These are phyloP conservation scores for Picathartes gymnocephalus DNA, from an alignment of 2,113 vertebrate species.

Conservation along the genomic window DNA sequence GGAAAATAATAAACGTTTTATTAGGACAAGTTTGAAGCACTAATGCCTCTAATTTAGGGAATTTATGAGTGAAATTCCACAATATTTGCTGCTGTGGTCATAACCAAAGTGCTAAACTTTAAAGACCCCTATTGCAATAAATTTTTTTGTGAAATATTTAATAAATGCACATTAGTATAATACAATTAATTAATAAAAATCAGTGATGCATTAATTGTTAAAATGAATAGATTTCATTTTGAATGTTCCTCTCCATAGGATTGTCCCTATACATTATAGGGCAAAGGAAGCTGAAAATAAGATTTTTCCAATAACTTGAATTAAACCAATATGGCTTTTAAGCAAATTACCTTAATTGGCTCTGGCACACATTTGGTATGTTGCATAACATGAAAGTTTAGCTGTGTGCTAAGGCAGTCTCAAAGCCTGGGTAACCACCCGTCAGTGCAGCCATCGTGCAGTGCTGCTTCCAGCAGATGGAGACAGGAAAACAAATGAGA, in stretches of 20 bases:
- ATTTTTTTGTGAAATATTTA: background rate
- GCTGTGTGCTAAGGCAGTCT: background rate
- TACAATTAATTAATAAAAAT: background rate
- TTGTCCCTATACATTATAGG: background rate
- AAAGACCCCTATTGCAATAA: background rate
- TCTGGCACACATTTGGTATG: background rate
- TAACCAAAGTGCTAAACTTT: background rate
- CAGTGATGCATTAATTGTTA: background rate
- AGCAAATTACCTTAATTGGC: background rate
- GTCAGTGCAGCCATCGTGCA: background rate
- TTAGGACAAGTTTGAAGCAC: background rate
- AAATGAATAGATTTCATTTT: background rate
- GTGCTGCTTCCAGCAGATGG: slow-evolving; percentile 39
- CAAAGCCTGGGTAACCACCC: background rate
- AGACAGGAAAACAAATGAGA: slow-evolving; percentile 1
- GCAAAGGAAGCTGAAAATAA: background rate
- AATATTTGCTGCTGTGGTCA: background rate
- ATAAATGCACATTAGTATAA: background rate
- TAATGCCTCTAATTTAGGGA: background rate
- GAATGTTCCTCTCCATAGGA: background rate
- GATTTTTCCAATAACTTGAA: background rate
- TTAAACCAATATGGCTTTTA: background rate
- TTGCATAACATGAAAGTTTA: background rate
- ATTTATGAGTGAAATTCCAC: background rate
- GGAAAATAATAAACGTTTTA: background rate